phyloP scores from a whole-genome alignment of 2,888 invertebrate species.

The Prosopocoilus inquinatus region DNA sequence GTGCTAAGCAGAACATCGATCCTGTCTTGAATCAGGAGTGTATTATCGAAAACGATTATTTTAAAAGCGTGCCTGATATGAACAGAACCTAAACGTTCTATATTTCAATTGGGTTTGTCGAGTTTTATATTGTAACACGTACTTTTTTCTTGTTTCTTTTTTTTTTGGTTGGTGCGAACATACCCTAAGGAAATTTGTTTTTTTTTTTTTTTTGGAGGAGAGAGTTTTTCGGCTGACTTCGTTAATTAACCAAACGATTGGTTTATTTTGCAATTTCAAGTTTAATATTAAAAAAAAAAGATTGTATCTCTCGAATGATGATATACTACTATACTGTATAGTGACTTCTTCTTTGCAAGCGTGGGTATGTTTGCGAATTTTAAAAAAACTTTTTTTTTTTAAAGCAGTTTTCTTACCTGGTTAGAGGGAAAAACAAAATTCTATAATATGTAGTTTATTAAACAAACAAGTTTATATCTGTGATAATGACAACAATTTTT shows the following conservation, averaged over 20 bases:
- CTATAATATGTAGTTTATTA: not conserved
- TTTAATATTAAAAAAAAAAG: no score
- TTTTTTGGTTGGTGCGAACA: not conserved
- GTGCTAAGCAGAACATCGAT: slow-evolving; percentile 29
- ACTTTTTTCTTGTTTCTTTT: not conserved
- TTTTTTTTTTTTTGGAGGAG: no score
- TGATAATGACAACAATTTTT: not conserved
- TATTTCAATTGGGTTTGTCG: not conserved
- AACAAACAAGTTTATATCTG: not conserved
- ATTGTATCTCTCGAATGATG: no score
- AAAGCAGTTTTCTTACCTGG: not conserved
- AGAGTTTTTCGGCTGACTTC: no score
- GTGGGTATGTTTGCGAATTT: not conserved
- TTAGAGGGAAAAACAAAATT: not conserved
- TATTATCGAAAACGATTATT: slow-evolving; percentile 27
- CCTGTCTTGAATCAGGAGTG: slow-evolving; percentile 25
- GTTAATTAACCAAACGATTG: no score
- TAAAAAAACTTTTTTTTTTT: slow-evolving; percentile 2
- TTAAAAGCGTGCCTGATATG: slow-evolving; percentile 24
- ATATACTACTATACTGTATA: no score
- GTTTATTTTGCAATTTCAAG: no score
- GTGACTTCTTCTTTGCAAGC: no score
- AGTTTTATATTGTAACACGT: not conserved
- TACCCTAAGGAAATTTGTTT: no score
- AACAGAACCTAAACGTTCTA: slow-evolving; percentile 8